Evolutionary conservation across 2,888 invertebrate species (phyloP).

Genomic region (Anagyrus pseudococci): DNA sequence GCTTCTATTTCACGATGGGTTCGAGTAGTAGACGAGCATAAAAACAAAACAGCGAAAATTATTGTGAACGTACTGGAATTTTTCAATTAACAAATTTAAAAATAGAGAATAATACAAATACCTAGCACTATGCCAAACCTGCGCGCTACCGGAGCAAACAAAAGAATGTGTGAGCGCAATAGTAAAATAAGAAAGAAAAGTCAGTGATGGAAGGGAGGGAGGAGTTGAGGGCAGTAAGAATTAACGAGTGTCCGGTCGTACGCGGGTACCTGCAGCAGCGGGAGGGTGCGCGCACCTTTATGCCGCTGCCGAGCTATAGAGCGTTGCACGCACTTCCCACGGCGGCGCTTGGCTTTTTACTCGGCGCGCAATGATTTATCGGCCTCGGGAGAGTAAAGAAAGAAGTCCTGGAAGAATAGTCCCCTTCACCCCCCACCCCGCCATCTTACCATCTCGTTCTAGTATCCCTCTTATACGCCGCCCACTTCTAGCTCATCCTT

Average conservation of each 20-base stretch:
- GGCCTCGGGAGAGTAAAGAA: constrained; percentile 28
- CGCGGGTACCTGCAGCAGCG: constrained; percentile 31
- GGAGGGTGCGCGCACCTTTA: background rate
- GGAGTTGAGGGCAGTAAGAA: constrained; percentile 28
- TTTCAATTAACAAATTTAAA: no score
- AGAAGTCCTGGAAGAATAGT: constrained; percentile 37
- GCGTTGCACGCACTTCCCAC: background rate
- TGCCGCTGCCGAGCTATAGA: background rate
- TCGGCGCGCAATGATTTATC: constrained; percentile 37
- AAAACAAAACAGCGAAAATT: no score
- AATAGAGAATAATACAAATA: no score
- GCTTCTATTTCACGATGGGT: no score
- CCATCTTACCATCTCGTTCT: constrained; percentile 1
- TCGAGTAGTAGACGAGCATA: no score
- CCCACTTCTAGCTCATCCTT: background rate
- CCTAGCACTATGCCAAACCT: no score
- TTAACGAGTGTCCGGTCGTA: constrained; percentile 34
- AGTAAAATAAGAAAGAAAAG: constrained; percentile 33
- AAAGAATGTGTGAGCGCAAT: no score
- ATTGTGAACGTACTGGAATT: no score
- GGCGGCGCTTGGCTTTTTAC: constrained; percentile 27
- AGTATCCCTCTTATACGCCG: constrained; percentile 9
- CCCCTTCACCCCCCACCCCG: constrained; percentile 10
- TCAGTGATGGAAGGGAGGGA: constrained; percentile 22
- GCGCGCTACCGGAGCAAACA: no score